phyloP scores from a whole-genome alignment of 1,140 invertebrate genomes.

The Drosophila sproati region DNA sequence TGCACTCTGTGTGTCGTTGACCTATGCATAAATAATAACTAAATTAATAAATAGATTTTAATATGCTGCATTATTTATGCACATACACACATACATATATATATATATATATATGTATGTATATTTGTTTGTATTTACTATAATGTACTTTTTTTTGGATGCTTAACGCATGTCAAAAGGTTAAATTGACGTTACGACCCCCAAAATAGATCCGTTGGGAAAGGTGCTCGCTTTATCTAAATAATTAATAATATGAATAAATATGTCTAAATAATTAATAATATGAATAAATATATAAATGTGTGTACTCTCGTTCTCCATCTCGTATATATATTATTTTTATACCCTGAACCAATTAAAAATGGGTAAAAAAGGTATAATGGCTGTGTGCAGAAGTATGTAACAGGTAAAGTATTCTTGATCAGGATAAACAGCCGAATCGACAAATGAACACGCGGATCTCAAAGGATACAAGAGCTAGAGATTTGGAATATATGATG shows the following conservation, averaged over 20 bases:
- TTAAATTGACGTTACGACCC: constrained; percentile 44
- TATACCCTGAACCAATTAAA: too few relatives aligned
- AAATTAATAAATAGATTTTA: constrained; percentile 63
- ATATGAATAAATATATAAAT: constrained; percentile 42
- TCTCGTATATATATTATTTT: neutral
- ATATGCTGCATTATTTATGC: constrained; percentile 42
- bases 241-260: too few relatives aligned
- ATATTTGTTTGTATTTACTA: constrained; percentile 8
- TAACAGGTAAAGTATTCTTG: too few relatives aligned
- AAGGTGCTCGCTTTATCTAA: constrained; percentile 1
- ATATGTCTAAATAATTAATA: constrained; percentile 51
- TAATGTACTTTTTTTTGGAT: constrained; percentile 29
- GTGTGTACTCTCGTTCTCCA: too few relatives aligned
- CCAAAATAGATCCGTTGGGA: constrained; percentile 2
- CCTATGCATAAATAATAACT: constrained; percentile 56
- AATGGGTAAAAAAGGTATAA: too few relatives aligned
- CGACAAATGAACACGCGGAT: too few relatives aligned
- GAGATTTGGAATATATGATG: too few relatives aligned
- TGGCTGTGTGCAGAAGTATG: too few relatives aligned
- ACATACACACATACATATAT: too few relatives aligned
- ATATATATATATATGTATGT: constrained; percentile 1
- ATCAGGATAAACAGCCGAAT: too few relatives aligned
- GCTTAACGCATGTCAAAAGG: constrained; percentile 60
- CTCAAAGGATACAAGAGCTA: too few relatives aligned
- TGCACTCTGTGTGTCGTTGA: constrained; percentile 21